Percentiles rank a stretch among this genome's conserved stretches.
Conservation (phyloP, 2,888 invertebrate genomes). For the Agonopterix arenella region DNA sequence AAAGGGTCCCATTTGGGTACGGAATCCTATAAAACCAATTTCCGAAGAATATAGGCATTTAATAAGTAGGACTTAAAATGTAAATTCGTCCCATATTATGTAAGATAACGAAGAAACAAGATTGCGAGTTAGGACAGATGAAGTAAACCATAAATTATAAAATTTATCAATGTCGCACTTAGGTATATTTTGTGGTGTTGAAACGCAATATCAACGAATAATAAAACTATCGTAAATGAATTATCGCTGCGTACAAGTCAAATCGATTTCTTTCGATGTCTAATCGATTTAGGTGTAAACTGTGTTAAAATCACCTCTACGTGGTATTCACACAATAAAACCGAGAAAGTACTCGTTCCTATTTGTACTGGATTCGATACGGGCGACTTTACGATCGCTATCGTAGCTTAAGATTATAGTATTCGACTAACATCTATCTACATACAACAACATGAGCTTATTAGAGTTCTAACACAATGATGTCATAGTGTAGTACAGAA, state of each 20-base stretch:
- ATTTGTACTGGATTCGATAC: conserved; percentile 66
- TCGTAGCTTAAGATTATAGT: conserved; percentile 20
- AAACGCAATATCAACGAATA: conserved; percentile 33
- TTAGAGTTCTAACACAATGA: conserved; percentile 21
- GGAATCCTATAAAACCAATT: too few relatives aligned
- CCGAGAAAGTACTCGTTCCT: conserved; percentile 42
- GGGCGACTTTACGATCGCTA: conserved; percentile 49
- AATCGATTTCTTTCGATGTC: conserved; percentile 70
- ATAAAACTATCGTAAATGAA: conserved; percentile 58
- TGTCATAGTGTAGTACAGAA: conserved; percentile 30
- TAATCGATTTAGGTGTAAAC: conserved; percentile 72
- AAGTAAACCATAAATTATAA: too few relatives aligned
- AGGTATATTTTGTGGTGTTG: conserved; percentile 26
- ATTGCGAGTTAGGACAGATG: too few relatives aligned
- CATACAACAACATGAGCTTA: conserved; percentile 10
- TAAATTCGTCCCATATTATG: too few relatives aligned
- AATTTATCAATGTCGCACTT: background rate
- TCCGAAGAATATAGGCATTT: too few relatives aligned
- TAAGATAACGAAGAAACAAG: too few relatives aligned
- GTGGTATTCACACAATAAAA: conserved; percentile 34
- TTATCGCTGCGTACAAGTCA: conserved; percentile 49
- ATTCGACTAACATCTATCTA: conserved; percentile 7
- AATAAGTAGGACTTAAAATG: too few relatives aligned
- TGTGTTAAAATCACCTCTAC: conserved; percentile 44
- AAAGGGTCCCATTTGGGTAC: too few relatives aligned